Conservation (phyloP, 2,888 invertebrate genomes). For the Liopterus haemorrhoidalis region DNA sequence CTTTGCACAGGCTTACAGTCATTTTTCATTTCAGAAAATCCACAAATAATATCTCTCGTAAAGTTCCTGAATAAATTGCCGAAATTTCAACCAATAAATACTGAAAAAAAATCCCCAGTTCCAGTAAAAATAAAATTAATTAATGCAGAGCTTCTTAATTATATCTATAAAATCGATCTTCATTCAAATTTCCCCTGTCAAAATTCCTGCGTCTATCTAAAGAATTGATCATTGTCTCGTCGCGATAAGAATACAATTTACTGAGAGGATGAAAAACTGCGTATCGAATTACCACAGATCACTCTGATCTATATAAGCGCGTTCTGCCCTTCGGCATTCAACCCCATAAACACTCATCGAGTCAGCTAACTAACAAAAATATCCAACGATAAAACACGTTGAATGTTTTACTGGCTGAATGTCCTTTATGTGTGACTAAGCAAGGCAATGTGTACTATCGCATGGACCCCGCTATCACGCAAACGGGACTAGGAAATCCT, state of each 20-base stretch:
- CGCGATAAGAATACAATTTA: constrained; percentile 13
- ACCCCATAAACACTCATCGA: constrained; percentile 12
- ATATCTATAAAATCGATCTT: constrained; percentile 11
- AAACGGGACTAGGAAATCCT: constrained; percentile 42
- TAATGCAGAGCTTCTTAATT: too few relatives aligned
- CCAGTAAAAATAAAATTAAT: constrained; percentile 15
- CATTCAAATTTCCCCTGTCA: constrained; percentile 3
- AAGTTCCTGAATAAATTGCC: too few relatives aligned
- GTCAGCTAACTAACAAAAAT: constrained; percentile 1
- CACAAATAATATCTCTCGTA: too few relatives aligned
- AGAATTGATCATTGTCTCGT: constrained; percentile 1
- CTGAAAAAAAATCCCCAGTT: constrained; percentile 11
- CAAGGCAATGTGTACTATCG: constrained; percentile 19
- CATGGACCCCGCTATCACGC: constrained; percentile 40
- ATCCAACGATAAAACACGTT: too few relatives aligned
- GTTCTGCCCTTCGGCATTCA: constrained; percentile 8
- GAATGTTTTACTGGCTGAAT: background rate
- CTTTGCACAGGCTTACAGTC: constrained; percentile 10
- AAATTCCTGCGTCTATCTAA: constrained; percentile 4
- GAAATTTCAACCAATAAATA: constrained; percentile 17
- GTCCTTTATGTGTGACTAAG: constrained; percentile 20
- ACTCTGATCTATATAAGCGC: constrained; percentile 14
- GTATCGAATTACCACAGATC: constrained; percentile 20
- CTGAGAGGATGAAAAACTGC: constrained; percentile 7
- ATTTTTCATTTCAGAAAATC: constrained; percentile 20